Conservation (phyloP, 37 sponge, comb jelly and placozoan genomes). For the Spongilla lacustris region DNA sequence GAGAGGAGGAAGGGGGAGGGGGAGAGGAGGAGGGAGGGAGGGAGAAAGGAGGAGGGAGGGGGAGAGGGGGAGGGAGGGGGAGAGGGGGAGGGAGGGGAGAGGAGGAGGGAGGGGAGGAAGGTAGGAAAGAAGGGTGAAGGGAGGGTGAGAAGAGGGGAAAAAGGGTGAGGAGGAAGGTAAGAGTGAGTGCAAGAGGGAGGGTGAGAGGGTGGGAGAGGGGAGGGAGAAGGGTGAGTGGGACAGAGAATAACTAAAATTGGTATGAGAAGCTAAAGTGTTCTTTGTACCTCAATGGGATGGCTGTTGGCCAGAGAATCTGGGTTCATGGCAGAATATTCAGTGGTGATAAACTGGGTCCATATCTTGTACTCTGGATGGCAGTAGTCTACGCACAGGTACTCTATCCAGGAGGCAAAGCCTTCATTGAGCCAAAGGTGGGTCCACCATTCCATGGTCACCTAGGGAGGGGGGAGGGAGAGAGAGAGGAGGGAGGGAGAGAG, state of each 20-base stretch:
- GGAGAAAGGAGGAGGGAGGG: neutral
- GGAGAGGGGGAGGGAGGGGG: neutral
- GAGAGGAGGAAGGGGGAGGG: too few relatives aligned
- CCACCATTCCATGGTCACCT: constrained; percentile 99
- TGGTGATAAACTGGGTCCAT: constrained; percentile 90
- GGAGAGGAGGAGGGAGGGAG: neutral
- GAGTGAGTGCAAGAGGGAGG: too few relatives aligned
- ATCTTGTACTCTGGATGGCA: constrained; percentile 93
- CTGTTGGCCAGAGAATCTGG: constrained; percentile 89
- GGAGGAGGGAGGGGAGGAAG: neutral
- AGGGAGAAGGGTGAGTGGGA: too few relatives aligned
- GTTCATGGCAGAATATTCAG: constrained; percentile 79
- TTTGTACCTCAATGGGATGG: constrained; percentile 81
- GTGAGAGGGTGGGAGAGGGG: too few relatives aligned
- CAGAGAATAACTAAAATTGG: too few relatives aligned
- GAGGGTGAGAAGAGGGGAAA: too few relatives aligned
- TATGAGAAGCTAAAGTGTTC: neutral
- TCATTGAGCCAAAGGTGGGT: constrained; percentile 98
- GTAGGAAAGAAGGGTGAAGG: neutral
- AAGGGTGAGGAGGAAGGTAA: too few relatives aligned
- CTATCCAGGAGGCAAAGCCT: constrained; percentile 97
- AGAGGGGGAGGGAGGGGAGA: neutral
- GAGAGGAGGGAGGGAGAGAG: neutral
- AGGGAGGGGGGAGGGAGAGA: neutral
- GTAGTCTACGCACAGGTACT: constrained; percentile 89